Percentiles rank a stretch among this genome's conserved stretches.
These are phyloP conservation scores for Drosophila suboccidentalis DNA, from an alignment of 2,888 invertebrate genomes.

Conservation along the genomic window DNA sequence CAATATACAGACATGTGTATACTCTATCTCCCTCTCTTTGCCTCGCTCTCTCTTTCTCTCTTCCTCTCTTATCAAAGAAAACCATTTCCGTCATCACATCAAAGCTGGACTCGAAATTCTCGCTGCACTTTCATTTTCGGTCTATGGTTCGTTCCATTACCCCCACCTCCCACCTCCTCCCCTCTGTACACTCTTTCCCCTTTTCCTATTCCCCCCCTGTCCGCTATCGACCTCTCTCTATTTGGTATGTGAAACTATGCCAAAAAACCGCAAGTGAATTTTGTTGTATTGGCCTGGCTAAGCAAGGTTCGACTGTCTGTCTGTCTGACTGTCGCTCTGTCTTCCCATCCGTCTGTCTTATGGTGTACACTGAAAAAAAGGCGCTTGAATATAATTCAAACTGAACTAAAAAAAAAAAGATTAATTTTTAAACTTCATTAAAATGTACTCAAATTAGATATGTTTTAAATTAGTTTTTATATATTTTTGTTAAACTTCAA, in stretches of 20 bases:
- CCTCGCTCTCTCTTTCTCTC: background rate
- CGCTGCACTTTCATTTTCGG: constrained; percentile 69
- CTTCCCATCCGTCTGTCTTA: constrained; percentile 19
- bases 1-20: constrained; percentile 32
- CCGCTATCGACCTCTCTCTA: constrained; percentile 2
- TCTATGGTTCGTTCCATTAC: background rate
- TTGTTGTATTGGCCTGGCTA: constrained; percentile 45
- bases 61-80: constrained; percentile 16
- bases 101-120: constrained; percentile 41
- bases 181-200: background rate
- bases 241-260: constrained; percentile 74
- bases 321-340: constrained; percentile 4
- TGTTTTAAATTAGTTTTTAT: too few relatives aligned
- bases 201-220: background rate
- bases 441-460: too few relatives aligned
- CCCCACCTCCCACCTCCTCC: background rate
- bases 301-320: constrained; percentile 45
- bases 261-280: constrained; percentile 76
- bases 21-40: background rate
- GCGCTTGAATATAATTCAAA: too few relatives aligned
- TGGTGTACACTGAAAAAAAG: constrained; percentile 15
- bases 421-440: too few relatives aligned
- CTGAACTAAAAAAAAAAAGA: too few relatives aligned
- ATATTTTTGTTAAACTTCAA: too few relatives aligned
- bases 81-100: constrained; percentile 45